A percentile compares a stretch with the other conserved stretches of the same genome.
Conservation (phyloP, 2,113 vertebrate species). For the Xiphias gladius region DNA sequence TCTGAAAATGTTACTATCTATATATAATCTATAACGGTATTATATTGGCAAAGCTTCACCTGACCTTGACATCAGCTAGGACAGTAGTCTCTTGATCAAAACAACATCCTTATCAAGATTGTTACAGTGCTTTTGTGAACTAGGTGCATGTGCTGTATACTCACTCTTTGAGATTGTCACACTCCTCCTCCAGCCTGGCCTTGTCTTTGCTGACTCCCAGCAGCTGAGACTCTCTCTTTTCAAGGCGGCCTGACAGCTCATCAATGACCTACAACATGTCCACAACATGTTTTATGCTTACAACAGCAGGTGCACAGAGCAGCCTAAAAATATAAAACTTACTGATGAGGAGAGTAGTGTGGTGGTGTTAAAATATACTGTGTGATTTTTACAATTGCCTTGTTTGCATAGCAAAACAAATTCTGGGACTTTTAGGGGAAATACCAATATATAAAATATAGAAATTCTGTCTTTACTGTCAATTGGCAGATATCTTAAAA, state of each 20-base stretch:
- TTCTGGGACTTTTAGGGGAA: not conserved
- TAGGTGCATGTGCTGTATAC: slow-evolving; percentile 67
- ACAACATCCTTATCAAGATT: slow-evolving; percentile 1
- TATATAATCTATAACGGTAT: not conserved
- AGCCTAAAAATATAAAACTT: not conserved
- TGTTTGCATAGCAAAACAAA: not conserved
- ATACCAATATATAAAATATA: not conserved
- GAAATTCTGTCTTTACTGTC: not conserved
- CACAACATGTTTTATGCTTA: not conserved
- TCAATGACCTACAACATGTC: slow-evolving; percentile 87
- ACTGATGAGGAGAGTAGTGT: not conserved
- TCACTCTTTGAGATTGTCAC: slow-evolving; percentile 98
- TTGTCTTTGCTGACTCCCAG: slow-evolving; percentile 96
- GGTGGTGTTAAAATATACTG: not conserved
- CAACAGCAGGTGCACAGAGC: not conserved
- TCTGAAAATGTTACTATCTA: not conserved
- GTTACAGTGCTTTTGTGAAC: not conserved
- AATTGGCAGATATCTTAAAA: not conserved
- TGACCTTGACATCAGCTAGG: not conserved
- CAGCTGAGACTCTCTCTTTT: slow-evolving; percentile 95
- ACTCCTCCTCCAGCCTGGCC: slow-evolving; percentile 93
- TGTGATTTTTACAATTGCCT: not conserved
- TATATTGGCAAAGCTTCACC: not conserved
- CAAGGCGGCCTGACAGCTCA: slow-evolving; percentile 91
- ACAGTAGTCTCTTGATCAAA: not conserved